Conservation (phyloP, 2,113 vertebrate genomes). For the Riparia riparia region DNA sequence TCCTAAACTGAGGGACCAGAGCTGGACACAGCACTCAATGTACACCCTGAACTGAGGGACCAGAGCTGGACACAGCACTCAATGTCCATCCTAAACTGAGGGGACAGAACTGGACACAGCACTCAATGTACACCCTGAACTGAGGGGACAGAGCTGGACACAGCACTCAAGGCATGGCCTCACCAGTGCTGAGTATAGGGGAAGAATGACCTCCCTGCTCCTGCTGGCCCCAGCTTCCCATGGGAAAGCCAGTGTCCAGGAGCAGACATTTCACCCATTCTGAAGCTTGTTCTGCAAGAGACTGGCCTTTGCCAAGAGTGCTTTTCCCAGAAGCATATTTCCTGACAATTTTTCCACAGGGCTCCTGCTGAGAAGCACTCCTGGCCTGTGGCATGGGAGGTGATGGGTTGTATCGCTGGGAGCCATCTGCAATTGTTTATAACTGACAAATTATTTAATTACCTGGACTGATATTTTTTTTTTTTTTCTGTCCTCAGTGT, state of each 20-base stretch:
- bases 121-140: no score
- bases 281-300: not conserved
- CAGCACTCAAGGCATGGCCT: no score
- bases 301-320: not conserved
- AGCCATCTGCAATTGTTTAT: not conserved
- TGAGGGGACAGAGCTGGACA: no score
- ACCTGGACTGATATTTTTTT: not conserved
- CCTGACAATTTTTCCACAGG: not conserved
- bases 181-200: no score
- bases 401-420: not conserved
- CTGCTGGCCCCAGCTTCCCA: no score
- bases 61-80: no score
- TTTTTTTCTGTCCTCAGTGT: not conserved
- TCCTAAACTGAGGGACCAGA: no score
- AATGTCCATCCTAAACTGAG: no score
- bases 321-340: not conserved
- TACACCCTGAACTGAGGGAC: no score
- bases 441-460: constrained; percentile 23
- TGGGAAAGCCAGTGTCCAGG: not conserved
- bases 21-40: no score
- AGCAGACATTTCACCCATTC: not conserved
- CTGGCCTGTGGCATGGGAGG: fast-evolving
- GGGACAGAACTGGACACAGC: no score
- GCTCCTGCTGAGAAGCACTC: fast-evolving
- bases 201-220: no score